A percentile compares a stretch with the other conserved stretches of the same genome.
Conservation (phyloP, 1,140 invertebrate species). For the Pogonus chalceus region DNA sequence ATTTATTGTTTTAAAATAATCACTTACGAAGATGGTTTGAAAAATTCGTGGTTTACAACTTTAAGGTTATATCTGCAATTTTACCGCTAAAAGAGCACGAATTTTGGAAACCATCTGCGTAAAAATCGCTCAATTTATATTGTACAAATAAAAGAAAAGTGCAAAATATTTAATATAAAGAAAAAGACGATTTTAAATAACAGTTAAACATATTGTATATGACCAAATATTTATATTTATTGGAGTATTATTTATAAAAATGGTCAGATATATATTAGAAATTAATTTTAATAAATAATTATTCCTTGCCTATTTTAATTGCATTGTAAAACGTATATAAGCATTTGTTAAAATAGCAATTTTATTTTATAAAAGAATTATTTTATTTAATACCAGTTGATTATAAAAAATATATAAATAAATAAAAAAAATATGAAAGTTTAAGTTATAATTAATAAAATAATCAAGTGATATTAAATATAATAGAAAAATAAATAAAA, state of each 20-base stretch:
- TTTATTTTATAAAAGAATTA: not conserved
- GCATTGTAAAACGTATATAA: not conserved
- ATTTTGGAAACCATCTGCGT: no score
- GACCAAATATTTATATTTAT: slow-evolving; percentile 8
- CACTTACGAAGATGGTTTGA: no score
- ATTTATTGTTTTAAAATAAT: no score
- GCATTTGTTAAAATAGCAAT: not conserved
- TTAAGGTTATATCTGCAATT: no score
- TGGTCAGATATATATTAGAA: not conserved
- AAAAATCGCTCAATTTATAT: no score
- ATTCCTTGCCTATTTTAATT: not conserved
- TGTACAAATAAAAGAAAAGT: no score
- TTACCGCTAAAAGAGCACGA: no score
- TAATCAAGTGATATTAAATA: not conserved
- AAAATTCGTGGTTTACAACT: no score
- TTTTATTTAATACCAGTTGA: not conserved
- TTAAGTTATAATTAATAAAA: not conserved
- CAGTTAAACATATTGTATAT: not conserved
- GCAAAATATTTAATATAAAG: not conserved
- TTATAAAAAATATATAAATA: not conserved
- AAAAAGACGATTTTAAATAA: not conserved
- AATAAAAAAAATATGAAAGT: not conserved
- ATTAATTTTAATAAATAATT: not conserved
- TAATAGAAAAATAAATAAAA: not conserved
- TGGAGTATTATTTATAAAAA: slow-evolving; percentile 8